phyloP scores from a whole-genome alignment of 2,113 vertebrate species.

The Microcebus tavaratra region DNA sequence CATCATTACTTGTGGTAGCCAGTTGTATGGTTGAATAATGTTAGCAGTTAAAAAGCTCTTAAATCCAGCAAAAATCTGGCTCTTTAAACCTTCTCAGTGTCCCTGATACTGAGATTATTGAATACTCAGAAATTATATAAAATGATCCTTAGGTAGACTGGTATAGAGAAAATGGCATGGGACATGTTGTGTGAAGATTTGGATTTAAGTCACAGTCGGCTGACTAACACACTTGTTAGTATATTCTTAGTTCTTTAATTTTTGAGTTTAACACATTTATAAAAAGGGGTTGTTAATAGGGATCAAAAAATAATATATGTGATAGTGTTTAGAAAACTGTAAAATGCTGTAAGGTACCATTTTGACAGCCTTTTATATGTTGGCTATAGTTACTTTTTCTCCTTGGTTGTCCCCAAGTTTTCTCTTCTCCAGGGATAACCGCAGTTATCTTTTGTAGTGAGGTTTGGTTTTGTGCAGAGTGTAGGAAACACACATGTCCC shows the following conservation, averaged over 20 bases:
- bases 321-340: not conserved
- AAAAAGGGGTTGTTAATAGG: not conserved
- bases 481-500: not conserved
- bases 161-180: not conserved
- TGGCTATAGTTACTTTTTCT: not conserved
- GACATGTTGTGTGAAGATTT: not conserved
- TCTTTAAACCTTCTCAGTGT: constrained; percentile 18
- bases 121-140: constrained; percentile 21
- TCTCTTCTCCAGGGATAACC: not conserved
- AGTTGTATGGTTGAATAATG: not conserved
- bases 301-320: not conserved
- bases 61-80: constrained; percentile 18
- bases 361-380: not conserved
- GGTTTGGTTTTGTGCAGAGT: not conserved
- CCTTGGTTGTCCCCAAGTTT: not conserved
- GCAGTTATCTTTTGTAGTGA: not conserved
- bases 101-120: not conserved
- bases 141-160: not conserved
- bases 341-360: not conserved
- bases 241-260: constrained; percentile 7
- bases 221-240: not conserved
- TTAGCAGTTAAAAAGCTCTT: not conserved
- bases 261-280: not conserved
- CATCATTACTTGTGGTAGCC: not conserved
- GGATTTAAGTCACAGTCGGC: not conserved